Conservation (phyloP, 35 echinoderm and acorn worm genomes). For the Hemicentrotus pulcherrimus region DNA sequence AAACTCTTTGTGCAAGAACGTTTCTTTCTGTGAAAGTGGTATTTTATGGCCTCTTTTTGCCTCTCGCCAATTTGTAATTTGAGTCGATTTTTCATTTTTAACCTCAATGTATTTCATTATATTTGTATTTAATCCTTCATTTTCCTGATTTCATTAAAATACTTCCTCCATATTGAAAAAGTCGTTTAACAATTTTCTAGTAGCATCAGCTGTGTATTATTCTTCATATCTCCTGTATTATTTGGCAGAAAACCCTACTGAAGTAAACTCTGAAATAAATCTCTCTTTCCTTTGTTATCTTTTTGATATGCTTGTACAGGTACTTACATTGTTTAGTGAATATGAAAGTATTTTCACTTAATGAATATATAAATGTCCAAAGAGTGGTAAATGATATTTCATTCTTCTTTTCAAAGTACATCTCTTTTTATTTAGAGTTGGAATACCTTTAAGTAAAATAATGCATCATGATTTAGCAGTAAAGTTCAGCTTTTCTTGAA, state of each 20-base stretch:
- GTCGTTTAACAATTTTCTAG: not conserved
- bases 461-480: not conserved
- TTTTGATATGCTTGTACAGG: not conserved
- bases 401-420: not conserved
- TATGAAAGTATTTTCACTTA: not conserved
- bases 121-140: not conserved
- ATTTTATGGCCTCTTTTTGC: not conserved
- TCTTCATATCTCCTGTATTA: not conserved
- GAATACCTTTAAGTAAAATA: not conserved
- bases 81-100: too few species aligned
- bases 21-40: not conserved
- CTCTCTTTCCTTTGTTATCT: not conserved
- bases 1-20: not conserved
- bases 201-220: not conserved
- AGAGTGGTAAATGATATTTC: not conserved
- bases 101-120: not conserved
- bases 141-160: not conserved
- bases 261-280: not conserved
- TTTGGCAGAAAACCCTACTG: not conserved
- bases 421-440: not conserved
- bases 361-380: not conserved
- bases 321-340: not conserved
- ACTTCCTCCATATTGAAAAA: not conserved
- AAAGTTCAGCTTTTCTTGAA: too few species aligned
- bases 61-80: not conserved